Conservation (phyloP, 2,888 invertebrate genomes). For the Nycteola revayana region DNA sequence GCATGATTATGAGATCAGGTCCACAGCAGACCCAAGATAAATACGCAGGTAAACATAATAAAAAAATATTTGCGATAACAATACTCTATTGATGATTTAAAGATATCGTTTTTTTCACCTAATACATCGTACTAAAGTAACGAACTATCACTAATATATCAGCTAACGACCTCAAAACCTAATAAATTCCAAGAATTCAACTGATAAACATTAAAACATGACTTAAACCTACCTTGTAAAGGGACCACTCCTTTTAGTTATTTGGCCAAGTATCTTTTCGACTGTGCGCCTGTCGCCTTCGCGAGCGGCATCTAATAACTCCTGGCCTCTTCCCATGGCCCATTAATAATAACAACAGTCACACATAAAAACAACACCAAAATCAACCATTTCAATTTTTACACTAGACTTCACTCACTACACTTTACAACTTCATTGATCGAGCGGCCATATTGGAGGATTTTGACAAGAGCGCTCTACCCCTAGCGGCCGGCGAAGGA, state of each 20-base stretch:
- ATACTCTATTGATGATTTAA: conserved; percentile 48
- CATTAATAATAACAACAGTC: conserved; percentile 61
- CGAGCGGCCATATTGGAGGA: conserved; percentile 86
- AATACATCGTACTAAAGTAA: not conserved
- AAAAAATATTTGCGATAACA: conserved; percentile 42
- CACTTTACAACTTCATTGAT: conserved; percentile 88
- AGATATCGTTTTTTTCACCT: conserved; percentile 26
- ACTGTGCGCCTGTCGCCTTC: conserved; percentile 94
- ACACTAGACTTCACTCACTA: conserved; percentile 76
- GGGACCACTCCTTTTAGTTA: conserved; percentile 96
- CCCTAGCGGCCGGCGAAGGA: conserved; percentile 69
- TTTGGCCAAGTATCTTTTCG: conserved; percentile 94
- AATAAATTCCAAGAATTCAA: conserved; percentile 1
- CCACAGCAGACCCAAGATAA: conserved; percentile 28
- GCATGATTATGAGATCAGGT: too few relatives aligned
- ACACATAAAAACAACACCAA: conserved; percentile 78
- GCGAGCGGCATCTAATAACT: conserved; percentile 96
- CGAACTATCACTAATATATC: conserved; percentile 1
- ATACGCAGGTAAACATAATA: conserved; percentile 56
- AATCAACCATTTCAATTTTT: conserved; percentile 69
- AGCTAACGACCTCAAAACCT: not conserved
- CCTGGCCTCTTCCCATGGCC: conserved; percentile 97
- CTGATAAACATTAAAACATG: conserved; percentile 43
- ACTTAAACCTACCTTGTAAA: conserved; percentile 89
- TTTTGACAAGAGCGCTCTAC: conserved; percentile 75